These are phyloP conservation scores for Synanthedon tipuliformis DNA, from an alignment of 2,888 invertebrate genomes.

Conservation along the genomic window DNA sequence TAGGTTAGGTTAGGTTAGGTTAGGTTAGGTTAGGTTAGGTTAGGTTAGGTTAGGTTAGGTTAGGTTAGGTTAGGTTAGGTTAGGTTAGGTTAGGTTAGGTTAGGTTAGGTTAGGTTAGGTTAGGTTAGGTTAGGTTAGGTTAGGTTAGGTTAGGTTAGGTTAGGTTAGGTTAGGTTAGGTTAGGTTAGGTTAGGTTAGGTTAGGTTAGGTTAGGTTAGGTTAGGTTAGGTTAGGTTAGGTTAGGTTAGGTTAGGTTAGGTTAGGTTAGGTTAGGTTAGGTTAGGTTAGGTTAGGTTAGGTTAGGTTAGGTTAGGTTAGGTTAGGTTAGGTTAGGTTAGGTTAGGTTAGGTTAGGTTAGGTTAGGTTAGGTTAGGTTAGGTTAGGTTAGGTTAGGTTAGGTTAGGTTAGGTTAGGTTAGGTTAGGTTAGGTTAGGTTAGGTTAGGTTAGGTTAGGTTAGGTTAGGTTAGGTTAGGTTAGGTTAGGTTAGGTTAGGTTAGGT, in stretches of 20 bases:
- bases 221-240: constrained; percentile 4
- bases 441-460: not conserved
- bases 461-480: constrained; percentile 1
- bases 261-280: constrained; percentile 9
- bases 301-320: constrained; percentile 13
- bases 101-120: constrained; percentile 3
- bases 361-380: constrained; percentile 14
- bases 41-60: not conserved
- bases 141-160: constrained; percentile 4
- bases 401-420: constrained; percentile 10
- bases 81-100: constrained; percentile 1
- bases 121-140: constrained; percentile 4
- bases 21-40: constrained; percentile 5
- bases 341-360: constrained; percentile 3
- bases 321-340: constrained; percentile 7
- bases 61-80: constrained; percentile 3
- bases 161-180: constrained; percentile 6
- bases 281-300: constrained; percentile 7
- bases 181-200: constrained; percentile 4
- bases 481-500: constrained; percentile 5
- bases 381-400: constrained; percentile 13
- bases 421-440: constrained; percentile 8
- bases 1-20: constrained; percentile 6
- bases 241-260: too few relatives aligned
- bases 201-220: constrained; percentile 2